phyloP scores from a whole-genome alignment of 2,888 invertebrate species.

The Aspidapion aeneum region DNA sequence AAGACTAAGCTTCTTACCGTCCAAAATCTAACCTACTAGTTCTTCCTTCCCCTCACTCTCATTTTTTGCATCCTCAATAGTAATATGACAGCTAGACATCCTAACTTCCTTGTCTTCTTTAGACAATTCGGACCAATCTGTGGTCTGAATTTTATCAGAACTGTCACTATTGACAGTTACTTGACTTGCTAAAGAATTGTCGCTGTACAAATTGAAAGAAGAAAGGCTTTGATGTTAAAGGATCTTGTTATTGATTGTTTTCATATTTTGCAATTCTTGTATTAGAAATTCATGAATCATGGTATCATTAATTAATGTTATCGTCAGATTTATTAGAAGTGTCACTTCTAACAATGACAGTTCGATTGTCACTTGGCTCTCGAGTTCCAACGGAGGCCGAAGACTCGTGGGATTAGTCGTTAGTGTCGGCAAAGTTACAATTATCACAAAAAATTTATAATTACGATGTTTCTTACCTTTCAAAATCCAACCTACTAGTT shows the following conservation, averaged over 20 bases:
- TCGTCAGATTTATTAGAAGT: too few species aligned
- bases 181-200: slow-evolving; percentile 18
- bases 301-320: slow-evolving; percentile 42
- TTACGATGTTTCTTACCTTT: slow-evolving; percentile 30
- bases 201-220: slow-evolving; percentile 37
- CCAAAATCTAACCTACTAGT: slow-evolving; percentile 26
- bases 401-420: too few species aligned
- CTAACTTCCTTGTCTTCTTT: slow-evolving; percentile 55
- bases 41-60: slow-evolving; percentile 37
- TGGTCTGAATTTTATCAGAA: slow-evolving; percentile 17
- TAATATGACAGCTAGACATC: slow-evolving; percentile 56
- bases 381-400: too few species aligned
- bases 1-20: slow-evolving; percentile 28
- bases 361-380: too few species aligned
- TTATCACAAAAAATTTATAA: too few species aligned
- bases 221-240: slow-evolving; percentile 42
- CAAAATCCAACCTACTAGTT: slow-evolving; percentile 28
- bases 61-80: slow-evolving; percentile 52
- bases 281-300: slow-evolving; percentile 66
- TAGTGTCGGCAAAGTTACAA: too few species aligned
- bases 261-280: slow-evolving; percentile 66
- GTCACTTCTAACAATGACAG: too few species aligned
- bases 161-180: slow-evolving; percentile 11
- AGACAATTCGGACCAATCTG: slow-evolving; percentile 56
- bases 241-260: slow-evolving; percentile 43